Conservation (phyloP, 2,888 invertebrate species). For the Coremacera marginata region DNA sequence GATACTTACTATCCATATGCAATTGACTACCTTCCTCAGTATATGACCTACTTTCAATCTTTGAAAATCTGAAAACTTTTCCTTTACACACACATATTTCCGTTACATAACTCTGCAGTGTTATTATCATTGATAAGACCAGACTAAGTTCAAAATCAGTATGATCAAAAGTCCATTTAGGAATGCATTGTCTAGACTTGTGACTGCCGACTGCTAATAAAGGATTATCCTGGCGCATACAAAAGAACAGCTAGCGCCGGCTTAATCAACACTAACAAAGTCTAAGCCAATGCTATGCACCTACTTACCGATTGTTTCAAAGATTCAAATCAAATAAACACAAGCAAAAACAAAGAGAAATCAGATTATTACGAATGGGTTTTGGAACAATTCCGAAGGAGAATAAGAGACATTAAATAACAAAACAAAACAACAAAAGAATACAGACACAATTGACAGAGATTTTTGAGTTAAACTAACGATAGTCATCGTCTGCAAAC, state of each 20-base stretch:
- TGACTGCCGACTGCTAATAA: constrained; percentile 58
- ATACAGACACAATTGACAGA: constrained; percentile 3
- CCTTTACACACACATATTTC: neutral
- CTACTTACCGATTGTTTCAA: constrained; percentile 1
- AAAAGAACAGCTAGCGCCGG: constrained; percentile 35
- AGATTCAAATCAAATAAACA: constrained; percentile 38
- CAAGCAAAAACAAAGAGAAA: constrained; percentile 16
- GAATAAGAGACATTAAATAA: neutral
- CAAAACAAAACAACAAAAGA: constrained; percentile 2
- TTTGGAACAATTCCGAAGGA: neutral
- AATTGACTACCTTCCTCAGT: too few species aligned
- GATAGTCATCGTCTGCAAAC: constrained; percentile 41
- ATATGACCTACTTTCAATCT: too few species aligned
- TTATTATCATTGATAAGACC: neutral
- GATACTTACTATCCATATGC: too few species aligned
- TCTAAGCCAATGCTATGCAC: constrained; percentile 36
- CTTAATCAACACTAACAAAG: constrained; percentile 15
- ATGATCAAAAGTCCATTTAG: constrained; percentile 28
- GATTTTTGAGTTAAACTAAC: neutral
- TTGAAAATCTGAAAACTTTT: too few species aligned
- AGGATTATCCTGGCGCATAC: constrained; percentile 55
- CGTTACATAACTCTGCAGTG: neutral
- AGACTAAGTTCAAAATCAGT: neutral
- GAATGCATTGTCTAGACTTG: constrained; percentile 53
- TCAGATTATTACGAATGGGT: neutral